These are phyloP conservation scores for Neogobius melanostomus DNA, from an alignment of 2,113 vertebrate species.

Conservation along the genomic window DNA sequence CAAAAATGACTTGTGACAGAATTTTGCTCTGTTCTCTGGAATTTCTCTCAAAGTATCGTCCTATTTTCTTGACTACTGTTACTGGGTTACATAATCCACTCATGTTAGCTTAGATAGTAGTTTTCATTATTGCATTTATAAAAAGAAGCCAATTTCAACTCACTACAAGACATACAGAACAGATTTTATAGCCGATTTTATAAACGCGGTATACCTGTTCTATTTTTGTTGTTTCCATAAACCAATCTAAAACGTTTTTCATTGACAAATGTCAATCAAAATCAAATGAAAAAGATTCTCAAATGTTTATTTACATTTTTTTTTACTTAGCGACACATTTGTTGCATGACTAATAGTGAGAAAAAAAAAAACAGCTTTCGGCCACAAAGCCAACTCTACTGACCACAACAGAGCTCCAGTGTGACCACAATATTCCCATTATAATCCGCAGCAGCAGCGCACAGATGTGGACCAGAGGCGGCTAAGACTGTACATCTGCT, in stretches of 20 bases:
- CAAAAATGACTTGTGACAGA: not conserved
- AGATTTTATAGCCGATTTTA: too few relatives aligned
- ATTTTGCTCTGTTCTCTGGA: too few relatives aligned
- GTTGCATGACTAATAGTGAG: slow-evolving; percentile 28
- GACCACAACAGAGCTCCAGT: slow-evolving; percentile 55
- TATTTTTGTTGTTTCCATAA: not conserved
- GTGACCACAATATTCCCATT: slow-evolving; percentile 61
- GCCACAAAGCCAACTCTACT: slow-evolving; percentile 25
- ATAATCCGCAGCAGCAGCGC: slow-evolving; percentile 54
- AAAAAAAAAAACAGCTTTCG: slow-evolving; percentile 48
- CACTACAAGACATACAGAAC: too few relatives aligned
- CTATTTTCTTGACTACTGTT: not conserved
- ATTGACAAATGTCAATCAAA: not conserved
- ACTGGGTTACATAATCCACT: not conserved
- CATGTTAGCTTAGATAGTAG: not conserved
- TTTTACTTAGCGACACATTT: not conserved
- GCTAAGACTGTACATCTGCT: slow-evolving; percentile 23
- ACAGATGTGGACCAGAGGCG: slow-evolving; percentile 27
- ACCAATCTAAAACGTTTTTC: not conserved
- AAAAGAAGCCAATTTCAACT: too few relatives aligned
- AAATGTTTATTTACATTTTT: not conserved
- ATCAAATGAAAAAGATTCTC: not conserved
- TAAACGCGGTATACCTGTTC: not conserved
- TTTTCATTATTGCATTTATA: not conserved
- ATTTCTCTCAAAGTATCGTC: not conserved